Evolutionary conservation across 2,888 invertebrate genomes (phyloP), one percentile per base, ranked within the genome.

Genomic region (Microctonus aethiopoides): DNA sequence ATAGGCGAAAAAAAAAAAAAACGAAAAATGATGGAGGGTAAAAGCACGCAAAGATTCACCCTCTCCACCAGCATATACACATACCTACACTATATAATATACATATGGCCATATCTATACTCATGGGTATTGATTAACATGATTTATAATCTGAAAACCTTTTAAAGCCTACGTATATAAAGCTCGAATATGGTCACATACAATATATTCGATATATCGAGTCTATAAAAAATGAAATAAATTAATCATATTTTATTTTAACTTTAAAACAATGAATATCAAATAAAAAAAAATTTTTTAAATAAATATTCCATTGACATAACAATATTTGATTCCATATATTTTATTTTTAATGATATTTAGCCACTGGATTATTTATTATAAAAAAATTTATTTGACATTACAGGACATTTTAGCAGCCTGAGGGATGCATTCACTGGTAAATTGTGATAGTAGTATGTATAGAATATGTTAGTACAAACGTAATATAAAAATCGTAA

Each of bases 1-100:
- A 52, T 20, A 32, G 36, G 39, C 20, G 22, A 61, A 72, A 68
- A 22, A 61, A 72, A 68, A 68, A 72, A 16, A n/a, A 7, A 46
- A 7, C n/a, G n/a, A 46, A 16, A 20, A 46, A 46, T 46, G 46
- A 46, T 46, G 46, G 16, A 46, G 46, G 16, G 46, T 67, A 66
- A 57, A 52, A 60, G 34, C 56, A 46, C 32, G 61, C 13, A 56
- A 26, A 66, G 52, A 52, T 52, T 61, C 36, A 52, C n/a, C 36
- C 66, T 46, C 34, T 20, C 46, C 7, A n/a, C 29, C 3, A 7
- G 7, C 29, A 16, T 46, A 46, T 46, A 46, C 46, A 46, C 62
- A 32, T 56, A 68, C 67, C 64, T 7, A 29, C 29, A 29, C 29
- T n/a, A 29, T 29, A 29, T 29, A 29, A 29, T 29, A 29, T 7